These are phyloP conservation scores for Piprites chloris DNA, from an alignment of 2,113 vertebrate species.

Conservation along the genomic window DNA sequence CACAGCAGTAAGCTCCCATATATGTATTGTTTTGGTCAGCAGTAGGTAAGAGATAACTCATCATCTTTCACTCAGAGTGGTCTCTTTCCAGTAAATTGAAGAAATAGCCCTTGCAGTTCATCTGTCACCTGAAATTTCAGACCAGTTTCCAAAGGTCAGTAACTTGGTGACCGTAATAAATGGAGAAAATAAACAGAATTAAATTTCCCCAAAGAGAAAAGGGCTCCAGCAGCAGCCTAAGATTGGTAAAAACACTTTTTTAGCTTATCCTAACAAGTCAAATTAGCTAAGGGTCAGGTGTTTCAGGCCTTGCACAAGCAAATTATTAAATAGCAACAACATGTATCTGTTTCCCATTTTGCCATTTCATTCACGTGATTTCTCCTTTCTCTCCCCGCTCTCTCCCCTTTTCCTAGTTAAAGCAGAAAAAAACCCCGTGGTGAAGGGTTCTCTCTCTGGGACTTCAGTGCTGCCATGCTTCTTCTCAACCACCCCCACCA, in stretches of 20 bases:
- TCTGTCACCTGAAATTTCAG: background rate
- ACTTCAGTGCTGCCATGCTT: conserved; percentile 89
- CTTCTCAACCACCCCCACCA: conserved; percentile 86
- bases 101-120: background rate
- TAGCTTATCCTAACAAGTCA: background rate
- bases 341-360: background rate
- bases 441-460: conserved; percentile 86
- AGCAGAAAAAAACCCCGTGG: conserved; percentile 69
- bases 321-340: background rate
- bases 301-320: background rate
- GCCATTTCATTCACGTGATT: background rate
- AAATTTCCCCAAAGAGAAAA: background rate
- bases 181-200: background rate
- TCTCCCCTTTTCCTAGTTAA: conserved; percentile 46
- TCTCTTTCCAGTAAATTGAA: background rate
- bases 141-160: background rate
- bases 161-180: background rate
- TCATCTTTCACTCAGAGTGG: background rate
- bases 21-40: background rate
- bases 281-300: background rate
- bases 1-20: background rate
- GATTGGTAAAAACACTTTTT: background rate
- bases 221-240: fast-evolving
- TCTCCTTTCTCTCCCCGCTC: background rate
- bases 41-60: background rate